A percentile compares a stretch with the other conserved stretches of the same genome.
These are phyloP conservation scores for Aeoliscus strigatus DNA, from an alignment of 2,797 vertebrate species.

Conservation along the genomic window DNA sequence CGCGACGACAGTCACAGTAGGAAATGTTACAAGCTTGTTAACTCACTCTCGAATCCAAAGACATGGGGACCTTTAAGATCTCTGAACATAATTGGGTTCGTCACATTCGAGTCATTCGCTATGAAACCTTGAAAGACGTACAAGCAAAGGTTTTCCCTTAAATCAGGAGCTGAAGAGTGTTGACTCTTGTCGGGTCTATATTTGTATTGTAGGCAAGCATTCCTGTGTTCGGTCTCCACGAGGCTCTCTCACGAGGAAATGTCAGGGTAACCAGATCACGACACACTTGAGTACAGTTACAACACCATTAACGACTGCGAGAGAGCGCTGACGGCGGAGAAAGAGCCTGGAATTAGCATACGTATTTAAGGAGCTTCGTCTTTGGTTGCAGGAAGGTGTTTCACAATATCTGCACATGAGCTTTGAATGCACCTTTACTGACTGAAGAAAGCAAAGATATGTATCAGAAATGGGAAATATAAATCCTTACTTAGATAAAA, in stretches of 20 bases:
- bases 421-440: too few relatives aligned
- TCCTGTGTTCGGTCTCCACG: conserved; percentile 49
- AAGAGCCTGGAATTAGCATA: conserved; percentile 60
- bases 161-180: conserved; percentile 19
- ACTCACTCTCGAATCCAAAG: conserved; percentile 14
- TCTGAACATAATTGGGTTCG: neutral
- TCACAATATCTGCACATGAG: conserved; percentile 47
- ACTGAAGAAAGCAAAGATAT: too few relatives aligned
- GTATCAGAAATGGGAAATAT: too few relatives aligned
- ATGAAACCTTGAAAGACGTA: conserved; percentile 4
- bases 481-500: too few relatives aligned
- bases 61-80: neutral
- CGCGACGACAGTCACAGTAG: conserved; percentile 25
- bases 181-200: conserved; percentile 60
- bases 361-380: conserved; percentile 49
- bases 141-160: conserved; percentile 18
- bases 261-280: conserved; percentile 69
- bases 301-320: conserved; percentile 63
- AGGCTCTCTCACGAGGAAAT: conserved; percentile 60
- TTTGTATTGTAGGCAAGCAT: conserved; percentile 63
- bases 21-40: conserved; percentile 14
- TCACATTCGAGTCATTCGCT: too few relatives aligned
- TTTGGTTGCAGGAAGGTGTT: conserved; percentile 58
- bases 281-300: conserved; percentile 64
- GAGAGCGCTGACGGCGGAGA: conserved; percentile 60